phyloP scores from a whole-genome alignment of 2,113 vertebrate species.

The Cyprinodon brontotheroides region DNA sequence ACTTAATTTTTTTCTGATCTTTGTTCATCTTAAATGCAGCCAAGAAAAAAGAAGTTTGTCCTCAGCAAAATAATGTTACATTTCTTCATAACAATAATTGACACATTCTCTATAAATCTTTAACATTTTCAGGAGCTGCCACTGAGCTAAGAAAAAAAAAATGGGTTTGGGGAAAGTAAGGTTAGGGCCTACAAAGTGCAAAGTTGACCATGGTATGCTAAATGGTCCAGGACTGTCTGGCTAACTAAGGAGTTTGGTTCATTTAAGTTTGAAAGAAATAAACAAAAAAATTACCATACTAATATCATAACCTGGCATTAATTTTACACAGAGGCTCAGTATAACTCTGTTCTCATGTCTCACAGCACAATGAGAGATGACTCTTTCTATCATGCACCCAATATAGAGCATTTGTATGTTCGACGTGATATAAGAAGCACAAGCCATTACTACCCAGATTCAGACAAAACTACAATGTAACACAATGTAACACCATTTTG shows the following conservation, averaged over 20 bases:
- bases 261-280: not conserved
- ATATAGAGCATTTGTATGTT: too few species aligned
- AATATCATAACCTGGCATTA: too few species aligned
- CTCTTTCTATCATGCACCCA: too few species aligned
- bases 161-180: not conserved
- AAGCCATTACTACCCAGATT: too few species aligned
- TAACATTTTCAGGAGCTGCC: slow-evolving; percentile 14
- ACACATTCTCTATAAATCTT: slow-evolving; percentile 19
- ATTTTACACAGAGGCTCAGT: too few species aligned
- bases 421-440: too few species aligned
- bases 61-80: not conserved
- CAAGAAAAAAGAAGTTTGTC: not conserved
- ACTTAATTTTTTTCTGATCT: too few species aligned
- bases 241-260: slow-evolving; percentile 29
- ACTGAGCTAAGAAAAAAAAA: slow-evolving; percentile 19
- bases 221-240: not conserved
- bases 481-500: too few species aligned
- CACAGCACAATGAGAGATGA: too few species aligned
- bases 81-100: slow-evolving; percentile 17
- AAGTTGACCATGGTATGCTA: slow-evolving; percentile 33
- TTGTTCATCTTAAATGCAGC: slow-evolving; percentile 18
- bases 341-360: too few species aligned
- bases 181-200: slow-evolving; percentile 33
- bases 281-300: too few species aligned
- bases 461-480: too few species aligned